Base-by-base conservation (phyloP, 2,888 invertebrate species). In the Acanthosepion esculentum region DNA sequence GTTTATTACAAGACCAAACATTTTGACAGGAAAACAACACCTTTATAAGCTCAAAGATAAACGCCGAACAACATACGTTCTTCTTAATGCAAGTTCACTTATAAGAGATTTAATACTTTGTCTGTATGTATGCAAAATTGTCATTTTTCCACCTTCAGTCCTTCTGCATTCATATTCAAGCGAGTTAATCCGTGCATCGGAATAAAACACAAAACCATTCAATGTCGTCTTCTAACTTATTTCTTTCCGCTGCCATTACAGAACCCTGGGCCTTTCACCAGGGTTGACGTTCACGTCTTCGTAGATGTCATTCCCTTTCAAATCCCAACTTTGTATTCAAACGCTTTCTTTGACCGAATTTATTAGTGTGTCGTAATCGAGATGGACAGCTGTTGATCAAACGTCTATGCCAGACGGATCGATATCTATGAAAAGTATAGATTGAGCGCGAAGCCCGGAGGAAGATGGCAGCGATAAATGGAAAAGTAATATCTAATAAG, bases 351-450 rank as follows among this genome's bases (percentile, higher is more conserved):
- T n/a, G n/a, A 23, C n/a, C 78, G 15, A 15, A 78, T n/a, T 78
- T 78, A 78, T 78, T 78, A 78, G n/a, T 78, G 15, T 33, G 33
- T 78, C n/a, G 15, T 78, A n/a, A 12, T 78, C 78, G 78, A 78
- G n/a, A 78, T 78, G n/a, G 78, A 33, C 78, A 78, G 15, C n/a
- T n/a, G 10, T n/a, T 33, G 78, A 78, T 78, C 78, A 78, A 78
- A 78, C n/a, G 78, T 33, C 78, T 33, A 78, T n/a, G 78, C n/a
- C n/a, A 78, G 78, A 78, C 78, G n/a, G 78, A 78, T 78, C 78
- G n/a, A 78, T 78, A n/a, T 78, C 15, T 10, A n/a, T n/a, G 78
- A 78, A 78, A 78, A 78, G 78, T 12, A 10, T 78, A 78, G 78
- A 78, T 78, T 10, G n/a, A n/a, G n/a, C 15, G n/a, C 3, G 15